A percentile compares a stretch with the other conserved stretches of the same genome.
These are phyloP conservation scores for Pardalotus punctatus DNA, from an alignment of 2,113 vertebrate species.

Conservation along the genomic window DNA sequence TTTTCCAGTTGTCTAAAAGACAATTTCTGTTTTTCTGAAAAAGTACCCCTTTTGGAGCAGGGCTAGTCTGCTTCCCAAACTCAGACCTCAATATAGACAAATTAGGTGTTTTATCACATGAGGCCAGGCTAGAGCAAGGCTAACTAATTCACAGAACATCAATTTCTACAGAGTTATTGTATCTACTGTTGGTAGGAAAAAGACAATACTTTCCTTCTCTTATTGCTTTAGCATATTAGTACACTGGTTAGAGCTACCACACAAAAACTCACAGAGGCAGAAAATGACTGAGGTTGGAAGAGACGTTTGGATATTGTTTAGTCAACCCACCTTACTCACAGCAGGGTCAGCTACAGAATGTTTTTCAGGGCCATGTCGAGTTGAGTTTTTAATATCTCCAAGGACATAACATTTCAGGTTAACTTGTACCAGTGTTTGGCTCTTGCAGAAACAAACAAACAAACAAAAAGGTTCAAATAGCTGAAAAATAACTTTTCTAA, in stretches of 20 bases:
- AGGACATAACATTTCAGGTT: background rate
- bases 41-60: background rate
- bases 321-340: background rate
- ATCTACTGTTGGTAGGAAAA: background rate
- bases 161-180: background rate
- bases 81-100: background rate
- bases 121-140: background rate
- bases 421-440: background rate
- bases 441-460: background rate
- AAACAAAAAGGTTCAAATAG: background rate
- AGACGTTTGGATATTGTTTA: background rate
- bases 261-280: background rate
- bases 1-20: background rate
- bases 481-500: background rate
- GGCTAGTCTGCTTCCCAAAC: background rate
- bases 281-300: background rate
- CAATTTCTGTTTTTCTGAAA: background rate
- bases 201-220: background rate
- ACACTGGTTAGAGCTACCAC: background rate
- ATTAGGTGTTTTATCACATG: background rate
- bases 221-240: background rate
- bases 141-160: background rate
- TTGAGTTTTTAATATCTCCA: background rate
- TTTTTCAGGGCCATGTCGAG: background rate
- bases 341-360: background rate